Conservation (phyloP, 2,797 vertebrate species). For the Prunella strophiata region DNA sequence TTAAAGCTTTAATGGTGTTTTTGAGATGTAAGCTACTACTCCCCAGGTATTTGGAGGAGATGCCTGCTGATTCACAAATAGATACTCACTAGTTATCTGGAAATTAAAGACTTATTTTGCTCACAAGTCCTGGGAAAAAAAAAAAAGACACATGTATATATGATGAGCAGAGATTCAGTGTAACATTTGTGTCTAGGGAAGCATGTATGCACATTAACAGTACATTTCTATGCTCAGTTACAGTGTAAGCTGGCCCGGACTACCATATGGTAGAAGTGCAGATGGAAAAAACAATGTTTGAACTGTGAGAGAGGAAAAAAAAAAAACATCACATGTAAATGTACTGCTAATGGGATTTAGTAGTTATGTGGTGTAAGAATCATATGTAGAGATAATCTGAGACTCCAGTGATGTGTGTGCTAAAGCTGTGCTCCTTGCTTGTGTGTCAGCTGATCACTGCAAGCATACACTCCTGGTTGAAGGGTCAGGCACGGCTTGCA, state of each 20-base stretch:
- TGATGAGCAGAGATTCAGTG: not conserved
- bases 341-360: not conserved
- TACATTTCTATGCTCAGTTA: not conserved
- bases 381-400: not conserved
- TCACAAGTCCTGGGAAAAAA: not conserved
- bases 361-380: not conserved
- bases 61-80: not conserved
- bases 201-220: not conserved
- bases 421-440: not conserved
- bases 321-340: not conserved
- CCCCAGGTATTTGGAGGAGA: not conserved
- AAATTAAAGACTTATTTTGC: not conserved
- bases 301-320: not conserved
- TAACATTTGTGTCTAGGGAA: not conserved
- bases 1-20: not conserved
- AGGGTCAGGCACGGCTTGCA: not conserved
- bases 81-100: not conserved
- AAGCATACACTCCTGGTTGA: accelerated
- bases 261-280: not conserved
- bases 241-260: not conserved
- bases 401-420: not conserved
- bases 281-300: not conserved
- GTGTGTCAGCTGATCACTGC: not conserved
- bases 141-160: not conserved
- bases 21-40: not conserved